Evolutionary conservation across 2,113 vertebrate genomes (phyloP), one percentile per base, ranked within the genome.

Genomic region (Nettapus auritus): DNA sequence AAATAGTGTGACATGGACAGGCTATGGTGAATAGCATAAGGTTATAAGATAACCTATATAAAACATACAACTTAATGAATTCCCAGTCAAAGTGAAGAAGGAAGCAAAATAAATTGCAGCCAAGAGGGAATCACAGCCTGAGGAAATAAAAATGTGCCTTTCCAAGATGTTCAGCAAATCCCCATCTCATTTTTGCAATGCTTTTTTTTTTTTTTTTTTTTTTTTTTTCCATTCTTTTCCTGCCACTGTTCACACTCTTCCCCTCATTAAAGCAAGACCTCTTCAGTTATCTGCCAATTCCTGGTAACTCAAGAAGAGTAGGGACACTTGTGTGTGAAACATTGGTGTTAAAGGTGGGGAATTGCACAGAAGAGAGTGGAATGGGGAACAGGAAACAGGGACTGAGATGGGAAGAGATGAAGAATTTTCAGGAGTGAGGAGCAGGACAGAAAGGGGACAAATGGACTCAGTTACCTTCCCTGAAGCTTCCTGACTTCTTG

Each of bases 141-240:
- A 87, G 62, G 78, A 93, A 91, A 95, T 57, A 85, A 94, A 88
- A 88, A 53, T 67, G 11, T 77, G 50, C 60, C 21, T 93, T 89
- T 89, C 70, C 53, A 85, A 59, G 57, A 71, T 2, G 4, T 85
- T 88, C 88, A 91, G 53, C 63, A 94, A 95, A 93, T 82, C 70
- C 46, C 23, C 34, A 76, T 21, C 56, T 89, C 82, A 48, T 64
- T 88, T 87, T 34, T 88, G 75, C 44, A 85, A 48, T 2, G n/a
- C 34, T 6, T 8, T 76, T 95, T 2, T 36, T 33, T 6, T 8
- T 76, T 95, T 2, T 36, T 33, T 6, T 8, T 76, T 95, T 2
- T 36, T 33, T 6, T 8, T 76, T 95, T 2, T 36, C 34, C n/a
- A n/a, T 2, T 36, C 34, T 6, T 8, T 76, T 95, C 83, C 38